Base-by-base conservation (phyloP, 2,113 vertebrate genomes). In the Dicaeum eximium region DNA sequence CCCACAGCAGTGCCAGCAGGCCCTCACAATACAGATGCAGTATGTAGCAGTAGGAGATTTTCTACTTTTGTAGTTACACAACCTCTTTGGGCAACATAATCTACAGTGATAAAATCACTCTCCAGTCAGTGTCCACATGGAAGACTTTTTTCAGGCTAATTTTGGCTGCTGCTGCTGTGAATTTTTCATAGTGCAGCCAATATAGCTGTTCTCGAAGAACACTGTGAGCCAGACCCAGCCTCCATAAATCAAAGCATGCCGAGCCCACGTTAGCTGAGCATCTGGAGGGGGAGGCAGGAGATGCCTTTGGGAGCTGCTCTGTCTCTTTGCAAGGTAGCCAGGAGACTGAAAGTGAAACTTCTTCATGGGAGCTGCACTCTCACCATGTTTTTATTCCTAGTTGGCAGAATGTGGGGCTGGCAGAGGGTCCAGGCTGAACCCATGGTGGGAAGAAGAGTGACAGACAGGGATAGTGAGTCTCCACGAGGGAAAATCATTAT, bases 301-400 rank as follows among this genome's bases (percentile, higher is more conserved):
- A 80, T 85, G 78, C 66, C 84, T 95, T 84, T 87, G 87, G 65
- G 80, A 93, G 54, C 87, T 92, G 38, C 58, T 91, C 84, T 85
- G 62, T 35, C 66, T 89, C 77, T 92, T 80, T 95, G 62, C 91
- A 89, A 92, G 77, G 61, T 28, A 69, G 77, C 48, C 86, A 87
- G 61, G 73, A 93, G 84, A 45, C 56, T 81, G 61, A 93, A 95
- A 95, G 78, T 87, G 86, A 92, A 95, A 85, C 73, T 95, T 6
- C 1, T 70, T 30, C 0, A 0, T 73, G 53, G 61, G 33, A 89
- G 75, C 65, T 8, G 3, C 54, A 71, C 35, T 92, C 35, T 90
- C 2, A 0, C 42, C 61, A 45, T 1, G 0, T 30, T 93, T 93
- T 81, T 22, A 9, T 42, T 82, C 53, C 56, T 40, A 57, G 27